Evolutionary conservation across 2,888 invertebrate genomes (phyloP), one percentile per base, ranked within the genome.

Genomic region (Metellina segmentata): DNA sequence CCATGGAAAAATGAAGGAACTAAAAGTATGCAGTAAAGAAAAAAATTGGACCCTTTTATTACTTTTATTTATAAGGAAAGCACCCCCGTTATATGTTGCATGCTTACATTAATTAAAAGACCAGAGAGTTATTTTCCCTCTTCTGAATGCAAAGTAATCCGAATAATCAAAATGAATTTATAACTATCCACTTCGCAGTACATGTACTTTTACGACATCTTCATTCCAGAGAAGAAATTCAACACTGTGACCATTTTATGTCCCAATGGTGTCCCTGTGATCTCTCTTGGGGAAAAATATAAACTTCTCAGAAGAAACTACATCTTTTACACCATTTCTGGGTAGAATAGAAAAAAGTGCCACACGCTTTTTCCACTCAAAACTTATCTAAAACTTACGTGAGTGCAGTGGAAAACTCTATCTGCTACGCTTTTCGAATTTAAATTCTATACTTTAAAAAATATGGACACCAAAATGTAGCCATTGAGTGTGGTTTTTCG

Each of bases 381-480:
- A 91, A 91, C 90, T 91, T 86, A 91, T 86, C 86, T 82, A 52
- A 81, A 91, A 86, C 90, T 91, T 86, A 91, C 90, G 90, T 91
- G 90, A 91, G 90, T n/a, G 70, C 79, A 71, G 86, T 86, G 49
- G 82, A 71, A 86, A 91, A 86, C 90, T 86, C 81, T 86, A 86
- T 86, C 77, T 75, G 70, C 75, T 82, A 82, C 86, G 71, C 82
- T 75, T 34, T 19, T 71, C 86, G 90, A 91, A 91, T 91, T 81
- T 82, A 82, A 86, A 91, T 91, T 86, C 77, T 19, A 71, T 82
- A 83, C 81, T 85, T 90, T 81, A 70, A 75, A 78, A 89, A 85
- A 83, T 83, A 89, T 53, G 71, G 83, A 81, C 82, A 89, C 49
- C 74, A 81, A 77, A 74, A 49, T 89, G 72, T 61, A 53, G 52